Conservation (phyloP, 2,113 vertebrate species). For the Pachyramphus minor region DNA sequence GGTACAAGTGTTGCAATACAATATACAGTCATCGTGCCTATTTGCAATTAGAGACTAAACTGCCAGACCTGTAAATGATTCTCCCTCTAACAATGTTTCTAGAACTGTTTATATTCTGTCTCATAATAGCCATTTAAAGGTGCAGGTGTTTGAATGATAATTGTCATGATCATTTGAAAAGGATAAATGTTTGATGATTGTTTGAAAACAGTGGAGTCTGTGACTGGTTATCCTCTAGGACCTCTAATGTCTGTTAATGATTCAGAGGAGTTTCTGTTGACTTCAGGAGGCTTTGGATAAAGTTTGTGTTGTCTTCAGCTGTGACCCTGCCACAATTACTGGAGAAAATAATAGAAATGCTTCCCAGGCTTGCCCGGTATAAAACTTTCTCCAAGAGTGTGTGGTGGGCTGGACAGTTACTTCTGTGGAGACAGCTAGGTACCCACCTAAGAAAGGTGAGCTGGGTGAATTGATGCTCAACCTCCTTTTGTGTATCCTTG, state of each 20-base stretch:
- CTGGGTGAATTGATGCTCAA: not conserved
- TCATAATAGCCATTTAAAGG: not conserved
- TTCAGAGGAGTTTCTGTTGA: not conserved
- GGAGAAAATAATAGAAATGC: not conserved
- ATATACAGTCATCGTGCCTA: not conserved
- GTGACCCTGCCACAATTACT: not conserved
- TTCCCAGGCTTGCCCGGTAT: not conserved
- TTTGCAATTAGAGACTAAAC: not conserved
- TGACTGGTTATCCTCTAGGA: not conserved
- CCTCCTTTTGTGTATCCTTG: not conserved
- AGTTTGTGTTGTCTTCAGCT: not conserved
- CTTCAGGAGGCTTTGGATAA: not conserved
- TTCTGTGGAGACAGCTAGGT: not conserved
- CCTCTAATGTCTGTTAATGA: not conserved
- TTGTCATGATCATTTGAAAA: not conserved
- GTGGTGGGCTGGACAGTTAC: not conserved
- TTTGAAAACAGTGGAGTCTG: not conserved
- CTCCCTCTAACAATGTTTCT: not conserved
- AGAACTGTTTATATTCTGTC: not conserved
- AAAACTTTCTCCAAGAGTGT: not conserved
- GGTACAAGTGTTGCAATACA: slow-evolving; percentile 73
- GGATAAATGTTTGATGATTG: not conserved
- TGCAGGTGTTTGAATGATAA: not conserved
- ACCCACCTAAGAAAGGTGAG: not conserved
- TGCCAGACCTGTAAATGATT: not conserved